Conservation (phyloP, 2,797 vertebrate genomes). For the Bradypus variegatus region DNA sequence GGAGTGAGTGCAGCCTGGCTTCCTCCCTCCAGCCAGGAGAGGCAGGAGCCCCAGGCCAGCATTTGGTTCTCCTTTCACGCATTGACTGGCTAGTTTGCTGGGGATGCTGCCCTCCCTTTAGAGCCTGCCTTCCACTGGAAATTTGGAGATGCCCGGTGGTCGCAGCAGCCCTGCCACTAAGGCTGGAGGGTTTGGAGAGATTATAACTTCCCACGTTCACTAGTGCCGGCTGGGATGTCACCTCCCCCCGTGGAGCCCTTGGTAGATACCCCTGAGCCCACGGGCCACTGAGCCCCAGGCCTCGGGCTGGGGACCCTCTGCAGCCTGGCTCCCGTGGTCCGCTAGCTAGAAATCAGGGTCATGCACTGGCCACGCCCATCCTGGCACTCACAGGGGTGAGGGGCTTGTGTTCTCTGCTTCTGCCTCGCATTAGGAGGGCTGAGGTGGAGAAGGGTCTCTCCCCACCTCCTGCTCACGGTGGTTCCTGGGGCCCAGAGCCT, state of each 20-base stretch:
- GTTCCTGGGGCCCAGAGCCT: not conserved
- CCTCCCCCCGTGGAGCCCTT: not conserved
- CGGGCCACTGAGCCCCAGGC: too few species aligned
- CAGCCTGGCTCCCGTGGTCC: not conserved
- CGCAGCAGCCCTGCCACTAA: not conserved
- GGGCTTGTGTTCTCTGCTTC: not conserved
- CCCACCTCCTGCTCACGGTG: not conserved
- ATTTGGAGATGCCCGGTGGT: not conserved
- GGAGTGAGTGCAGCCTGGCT: not conserved
- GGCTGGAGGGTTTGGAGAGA: not conserved
- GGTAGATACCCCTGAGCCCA: not conserved
- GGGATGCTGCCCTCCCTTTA: not conserved
- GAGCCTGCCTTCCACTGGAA: not conserved
- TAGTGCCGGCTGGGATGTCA: not conserved
- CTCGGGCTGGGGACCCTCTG: not conserved
- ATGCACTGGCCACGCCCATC: rapidly evolving
- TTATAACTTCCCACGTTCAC: not conserved
- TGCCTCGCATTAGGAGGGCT: not conserved
- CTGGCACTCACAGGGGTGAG: not conserved
- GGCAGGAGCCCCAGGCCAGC: not conserved
- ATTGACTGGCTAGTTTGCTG: rapidly evolving
- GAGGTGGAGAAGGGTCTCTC: not conserved
- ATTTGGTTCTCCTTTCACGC: not conserved
- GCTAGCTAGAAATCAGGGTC: not conserved
- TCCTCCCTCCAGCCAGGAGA: too few species aligned